phyloP scores from a whole-genome alignment of 2,888 invertebrate species.

The Xylophagus ater region DNA sequence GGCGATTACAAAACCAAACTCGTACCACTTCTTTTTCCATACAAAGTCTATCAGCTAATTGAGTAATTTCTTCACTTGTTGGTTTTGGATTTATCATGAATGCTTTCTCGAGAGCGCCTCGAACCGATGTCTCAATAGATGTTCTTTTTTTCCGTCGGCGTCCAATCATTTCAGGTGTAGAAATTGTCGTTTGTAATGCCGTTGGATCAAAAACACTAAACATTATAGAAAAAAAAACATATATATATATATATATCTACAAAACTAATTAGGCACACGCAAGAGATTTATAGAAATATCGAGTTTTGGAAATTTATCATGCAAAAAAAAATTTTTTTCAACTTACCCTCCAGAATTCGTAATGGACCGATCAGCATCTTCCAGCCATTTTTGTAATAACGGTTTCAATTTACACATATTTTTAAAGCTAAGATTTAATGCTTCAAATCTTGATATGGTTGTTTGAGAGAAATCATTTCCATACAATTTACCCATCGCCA shows the following conservation, averaged over 20 bases:
- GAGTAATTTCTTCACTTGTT: conserved; percentile 89
- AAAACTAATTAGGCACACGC: too few relatives aligned
- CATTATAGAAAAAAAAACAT: conserved; percentile 2
- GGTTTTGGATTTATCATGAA: conserved; percentile 93
- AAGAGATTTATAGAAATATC: too few relatives aligned
- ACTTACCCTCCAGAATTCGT: conserved; percentile 53
- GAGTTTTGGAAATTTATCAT: not conserved
- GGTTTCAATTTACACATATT: conserved; percentile 99
- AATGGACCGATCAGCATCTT: conserved; percentile 80
- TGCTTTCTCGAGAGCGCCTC: conserved; percentile 90
- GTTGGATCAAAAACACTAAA: conserved; percentile 35
- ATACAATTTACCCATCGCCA: conserved; percentile 97
- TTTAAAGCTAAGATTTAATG: conserved; percentile 95
- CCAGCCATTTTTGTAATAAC: conserved; percentile 91
- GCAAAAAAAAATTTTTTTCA: not conserved
- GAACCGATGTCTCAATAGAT: conserved; percentile 87
- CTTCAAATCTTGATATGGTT: conserved; percentile 96
- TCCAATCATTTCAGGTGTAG: conserved; percentile 81
- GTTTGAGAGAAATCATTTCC: conserved; percentile 99
- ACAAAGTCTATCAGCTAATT: conserved; percentile 81
- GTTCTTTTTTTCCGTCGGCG: conserved; percentile 93
- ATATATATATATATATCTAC: too few relatives aligned
- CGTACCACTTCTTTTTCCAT: conserved; percentile 96
- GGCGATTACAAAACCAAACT: conserved; percentile 91
- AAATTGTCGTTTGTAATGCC: conserved; percentile 57